phyloP scores from a whole-genome alignment of 2,888 invertebrate genomes.

The Amphipoea lucens region DNA sequence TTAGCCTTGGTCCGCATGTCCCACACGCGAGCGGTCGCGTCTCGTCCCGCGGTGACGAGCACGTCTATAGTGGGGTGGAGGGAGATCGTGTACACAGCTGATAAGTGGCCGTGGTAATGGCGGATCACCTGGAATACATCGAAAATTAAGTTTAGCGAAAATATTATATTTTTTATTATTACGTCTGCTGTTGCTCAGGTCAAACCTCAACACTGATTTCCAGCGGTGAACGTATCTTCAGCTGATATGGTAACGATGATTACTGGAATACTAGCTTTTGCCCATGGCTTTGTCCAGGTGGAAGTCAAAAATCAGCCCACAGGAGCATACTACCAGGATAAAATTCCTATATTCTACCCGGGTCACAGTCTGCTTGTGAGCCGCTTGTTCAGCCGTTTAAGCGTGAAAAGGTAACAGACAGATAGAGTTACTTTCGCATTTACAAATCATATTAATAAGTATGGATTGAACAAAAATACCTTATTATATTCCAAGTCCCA shows the following conservation, averaged over 20 bases:
- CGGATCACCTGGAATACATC: constrained; percentile 93
- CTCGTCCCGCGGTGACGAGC: constrained; percentile 97
- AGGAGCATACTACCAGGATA: neutral
- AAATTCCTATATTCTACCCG: neutral
- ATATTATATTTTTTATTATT: neutral
- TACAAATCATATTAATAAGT: neutral
- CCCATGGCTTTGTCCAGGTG: neutral
- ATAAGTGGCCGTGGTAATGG: constrained; percentile 99
- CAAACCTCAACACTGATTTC: neutral
- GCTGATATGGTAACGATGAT: neutral
- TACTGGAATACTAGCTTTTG: neutral
- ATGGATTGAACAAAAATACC: constrained; percentile 70
- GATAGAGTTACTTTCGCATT: neutral
- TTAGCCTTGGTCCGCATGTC: constrained; percentile 99
- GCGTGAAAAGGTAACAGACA: neutral
- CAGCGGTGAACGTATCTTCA: neutral
- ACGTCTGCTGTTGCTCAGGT: neutral
- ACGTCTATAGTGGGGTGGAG: constrained; percentile 99
- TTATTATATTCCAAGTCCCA: constrained; percentile 99
- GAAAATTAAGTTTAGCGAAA: neutral
- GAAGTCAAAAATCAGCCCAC: neutral
- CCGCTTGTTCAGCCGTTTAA: neutral
- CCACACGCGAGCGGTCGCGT: constrained; percentile 99
- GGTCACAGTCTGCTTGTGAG: neutral
- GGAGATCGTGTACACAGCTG: constrained; percentile 98